Conservation (phyloP, 2,797 vertebrate genomes). For the Rhyacichthys aspro region DNA sequence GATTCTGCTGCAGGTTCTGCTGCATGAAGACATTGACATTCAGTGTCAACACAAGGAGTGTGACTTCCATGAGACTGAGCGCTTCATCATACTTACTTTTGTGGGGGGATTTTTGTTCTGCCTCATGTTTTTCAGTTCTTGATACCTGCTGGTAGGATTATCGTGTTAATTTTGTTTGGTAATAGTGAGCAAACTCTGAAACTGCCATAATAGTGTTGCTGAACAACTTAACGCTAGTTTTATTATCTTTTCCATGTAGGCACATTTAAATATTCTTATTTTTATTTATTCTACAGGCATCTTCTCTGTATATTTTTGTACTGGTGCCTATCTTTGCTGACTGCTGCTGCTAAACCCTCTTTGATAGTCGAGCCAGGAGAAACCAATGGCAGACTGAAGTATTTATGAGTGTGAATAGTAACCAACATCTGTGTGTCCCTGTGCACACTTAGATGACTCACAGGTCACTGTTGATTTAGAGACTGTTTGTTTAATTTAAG, state of each 20-base stretch:
- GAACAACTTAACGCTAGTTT: no score
- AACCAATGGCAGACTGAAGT: conserved; percentile 21
- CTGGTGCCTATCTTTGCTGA: no score
- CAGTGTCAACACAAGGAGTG: not conserved
- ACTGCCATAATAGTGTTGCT: no score
- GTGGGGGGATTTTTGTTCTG: conserved; percentile 17
- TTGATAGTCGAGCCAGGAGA: conserved; percentile 3
- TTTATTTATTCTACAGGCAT: no score
- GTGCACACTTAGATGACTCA: conserved; percentile 32
- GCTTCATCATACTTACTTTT: conserved; percentile 45
- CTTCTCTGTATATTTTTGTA: no score
- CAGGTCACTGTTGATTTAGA: conserved; percentile 33
- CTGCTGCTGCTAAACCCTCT: not conserved
- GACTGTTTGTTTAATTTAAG: conserved; percentile 29
- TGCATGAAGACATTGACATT: not conserved
- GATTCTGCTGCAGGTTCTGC: conserved; percentile 6
- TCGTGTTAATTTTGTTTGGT: not conserved
- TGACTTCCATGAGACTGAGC: not conserved
- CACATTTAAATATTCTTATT: no score
- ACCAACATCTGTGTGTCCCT: conserved; percentile 29
- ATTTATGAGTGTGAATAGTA: conserved; percentile 45
- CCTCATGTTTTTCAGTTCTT: conserved; percentile 57
- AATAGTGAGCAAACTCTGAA: no score
- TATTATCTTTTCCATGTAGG: no score
- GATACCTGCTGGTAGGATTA: conserved; percentile 62